Conservation (phyloP, 2,113 vertebrate species). For the Corvus hawaiiensis region DNA sequence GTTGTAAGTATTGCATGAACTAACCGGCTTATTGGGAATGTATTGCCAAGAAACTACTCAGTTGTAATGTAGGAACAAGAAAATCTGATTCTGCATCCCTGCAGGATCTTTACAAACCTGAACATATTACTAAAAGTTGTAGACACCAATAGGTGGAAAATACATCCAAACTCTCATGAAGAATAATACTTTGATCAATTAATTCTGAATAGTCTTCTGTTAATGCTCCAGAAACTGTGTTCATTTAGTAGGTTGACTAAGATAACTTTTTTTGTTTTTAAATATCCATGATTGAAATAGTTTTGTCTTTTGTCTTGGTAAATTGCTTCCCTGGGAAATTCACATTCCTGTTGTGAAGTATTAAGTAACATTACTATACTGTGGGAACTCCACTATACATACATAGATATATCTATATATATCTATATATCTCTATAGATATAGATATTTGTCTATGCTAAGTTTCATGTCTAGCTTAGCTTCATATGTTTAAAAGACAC, state of each 20-base stretch:
- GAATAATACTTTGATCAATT: background rate
- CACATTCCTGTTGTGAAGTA: background rate
- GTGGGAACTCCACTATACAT: background rate
- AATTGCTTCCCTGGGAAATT: background rate
- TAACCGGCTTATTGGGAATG: background rate
- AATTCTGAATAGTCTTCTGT: background rate
- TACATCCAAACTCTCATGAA: background rate
- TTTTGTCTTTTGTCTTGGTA: background rate
- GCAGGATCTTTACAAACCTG: background rate
- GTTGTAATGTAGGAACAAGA: background rate
- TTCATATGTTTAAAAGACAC: background rate
- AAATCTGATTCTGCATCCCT: background rate
- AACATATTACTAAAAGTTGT: background rate
- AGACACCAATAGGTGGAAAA: background rate
- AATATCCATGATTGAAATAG: accelerated
- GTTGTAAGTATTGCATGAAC: slow-evolving; percentile 77
- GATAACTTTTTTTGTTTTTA: background rate
- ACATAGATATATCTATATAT: background rate
- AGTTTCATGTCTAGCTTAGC: background rate
- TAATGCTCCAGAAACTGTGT: background rate
- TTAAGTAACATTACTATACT: background rate
- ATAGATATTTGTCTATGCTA: background rate
- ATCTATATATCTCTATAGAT: too few relatives aligned
- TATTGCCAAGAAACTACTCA: background rate
- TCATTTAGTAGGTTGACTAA: background rate